Base-by-base conservation (phyloP, 2,888 invertebrate genomes). In the Monopis laevigella region DNA sequence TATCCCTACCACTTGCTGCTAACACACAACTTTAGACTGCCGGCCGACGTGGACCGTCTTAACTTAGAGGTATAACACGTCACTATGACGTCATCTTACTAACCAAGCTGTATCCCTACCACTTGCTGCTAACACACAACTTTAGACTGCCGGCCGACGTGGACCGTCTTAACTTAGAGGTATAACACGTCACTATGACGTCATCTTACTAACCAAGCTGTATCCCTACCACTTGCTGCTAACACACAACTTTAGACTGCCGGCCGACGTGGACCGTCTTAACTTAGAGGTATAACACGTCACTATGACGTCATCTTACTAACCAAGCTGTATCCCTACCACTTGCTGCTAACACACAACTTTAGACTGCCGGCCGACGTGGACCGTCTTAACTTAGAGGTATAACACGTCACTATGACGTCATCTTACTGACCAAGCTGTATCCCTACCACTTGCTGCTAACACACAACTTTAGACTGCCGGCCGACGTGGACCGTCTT, bases 41-140 rank as follows among this genome's bases (percentile, higher is more conserved):
- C 98, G 61, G 92, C 93, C 51, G 98, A 97, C 72, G 96, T 95
- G 47, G 97, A 98, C 84, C 88, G 96, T 58, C 93, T 94, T 73
- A 94, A 95, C 82, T 85, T 98, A 54, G 98, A 98, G 89, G 96
- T 96, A n/a, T n/a, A n/a, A n/a, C n/a, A n/a, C n/a, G n/a, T n/a
- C n/a, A n/a, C n/a, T n/a, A n/a, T n/a, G n/a, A n/a, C n/a, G n/a
- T n/a, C n/a, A n/a, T n/a, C n/a, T n/a, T n/a, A n/a, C 96, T 97
- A 51, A 95, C 96, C 59, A 96, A 96, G 86, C 91, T 97, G 48
- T 99, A 99, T 84, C 93, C 96, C 45, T 94, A 94, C 82, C 94
- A 95, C 71, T 87, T 96, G 74, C 88, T 99, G 69, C 87, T 95
- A 68, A 97, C 97, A 67, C 91, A 92, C 67, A 98, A 98, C 83